phyloP scores from a whole-genome alignment of 2,888 invertebrate genomes.

The Theristus sp. region DNA sequence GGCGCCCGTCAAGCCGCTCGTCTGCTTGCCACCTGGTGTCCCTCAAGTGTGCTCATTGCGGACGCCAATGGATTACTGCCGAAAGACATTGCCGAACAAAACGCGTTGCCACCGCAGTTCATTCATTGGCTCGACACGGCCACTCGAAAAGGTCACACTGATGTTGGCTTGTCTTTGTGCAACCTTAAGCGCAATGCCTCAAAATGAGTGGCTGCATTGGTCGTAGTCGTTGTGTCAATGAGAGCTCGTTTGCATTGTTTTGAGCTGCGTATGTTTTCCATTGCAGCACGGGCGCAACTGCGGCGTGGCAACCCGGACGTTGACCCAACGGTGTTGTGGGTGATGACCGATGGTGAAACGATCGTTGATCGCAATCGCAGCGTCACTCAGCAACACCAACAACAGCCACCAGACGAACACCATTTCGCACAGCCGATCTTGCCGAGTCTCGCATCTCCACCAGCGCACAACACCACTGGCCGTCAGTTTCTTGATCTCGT shows the following conservation, averaged over 20 bases:
- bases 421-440: too few species aligned
- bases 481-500: too few species aligned
- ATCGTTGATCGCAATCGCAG: not conserved
- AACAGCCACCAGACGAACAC: too few species aligned
- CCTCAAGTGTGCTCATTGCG: not conserved
- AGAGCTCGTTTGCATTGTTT: too few species aligned
- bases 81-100: not conserved
- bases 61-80: not conserved
- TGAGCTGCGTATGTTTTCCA: too few species aligned
- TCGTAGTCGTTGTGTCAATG: too few species aligned
- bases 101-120: not conserved
- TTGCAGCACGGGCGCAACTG: not conserved
- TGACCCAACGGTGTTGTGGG: conserved; percentile 5
- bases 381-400: not conserved
- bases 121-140: not conserved
- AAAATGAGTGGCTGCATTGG: too few species aligned
- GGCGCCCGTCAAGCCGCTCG: not conserved
- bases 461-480: too few species aligned
- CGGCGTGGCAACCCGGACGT: not conserved
- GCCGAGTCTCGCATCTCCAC: too few species aligned
- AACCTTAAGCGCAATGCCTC: too few species aligned
- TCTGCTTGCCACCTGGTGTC: not conserved
- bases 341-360: conserved; percentile 3
- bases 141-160: not conserved
- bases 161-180: too few species aligned